phyloP scores from a whole-genome alignment of 1,140 invertebrate genomes.

The Brachionus sp. region DNA sequence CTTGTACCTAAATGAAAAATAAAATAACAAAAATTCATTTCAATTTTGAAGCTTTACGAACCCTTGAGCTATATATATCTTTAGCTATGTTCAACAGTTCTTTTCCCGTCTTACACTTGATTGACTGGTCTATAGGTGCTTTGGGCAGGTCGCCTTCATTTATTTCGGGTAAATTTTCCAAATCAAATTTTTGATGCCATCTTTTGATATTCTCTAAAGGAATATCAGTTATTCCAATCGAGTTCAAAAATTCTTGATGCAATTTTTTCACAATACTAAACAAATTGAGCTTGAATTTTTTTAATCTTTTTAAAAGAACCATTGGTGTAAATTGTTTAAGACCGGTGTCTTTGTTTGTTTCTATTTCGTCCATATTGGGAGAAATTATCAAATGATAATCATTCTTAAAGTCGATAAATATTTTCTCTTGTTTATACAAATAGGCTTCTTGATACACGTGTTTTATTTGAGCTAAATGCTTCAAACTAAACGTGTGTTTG shows the following conservation, averaged over 20 bases:
- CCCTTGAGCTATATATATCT: constrained; percentile 39
- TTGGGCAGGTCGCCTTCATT: constrained; percentile 39
- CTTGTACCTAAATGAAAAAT: not conserved
- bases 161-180: constrained; percentile 45
- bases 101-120: constrained; percentile 39
- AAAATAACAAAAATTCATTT: not conserved
- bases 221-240: constrained; percentile 30
- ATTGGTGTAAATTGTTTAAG: constrained; percentile 30
- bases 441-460: constrained; percentile 14
- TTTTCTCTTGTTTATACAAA: constrained; percentile 27
- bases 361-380: constrained; percentile 36
- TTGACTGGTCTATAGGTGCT: constrained; percentile 12
- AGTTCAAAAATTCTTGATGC: constrained; percentile 35
- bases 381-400: constrained; percentile 38
- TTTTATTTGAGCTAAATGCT: constrained; percentile 31
- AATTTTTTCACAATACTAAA: constrained; percentile 13
- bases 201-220: constrained; percentile 41
- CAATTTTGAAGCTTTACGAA: not conserved
- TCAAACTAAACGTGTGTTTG: not conserved
- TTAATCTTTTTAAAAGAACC: constrained; percentile 26
- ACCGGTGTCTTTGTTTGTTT: not conserved
- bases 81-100: constrained; percentile 29
- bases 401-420: constrained; percentile 44
- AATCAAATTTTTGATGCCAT: constrained; percentile 47
- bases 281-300: constrained; percentile 38